Percentiles rank a stretch among this genome's conserved stretches.
These are phyloP conservation scores for Tubiluchus corallicola DNA, from an alignment of 2,888 invertebrate genomes.

Conservation along the genomic window DNA sequence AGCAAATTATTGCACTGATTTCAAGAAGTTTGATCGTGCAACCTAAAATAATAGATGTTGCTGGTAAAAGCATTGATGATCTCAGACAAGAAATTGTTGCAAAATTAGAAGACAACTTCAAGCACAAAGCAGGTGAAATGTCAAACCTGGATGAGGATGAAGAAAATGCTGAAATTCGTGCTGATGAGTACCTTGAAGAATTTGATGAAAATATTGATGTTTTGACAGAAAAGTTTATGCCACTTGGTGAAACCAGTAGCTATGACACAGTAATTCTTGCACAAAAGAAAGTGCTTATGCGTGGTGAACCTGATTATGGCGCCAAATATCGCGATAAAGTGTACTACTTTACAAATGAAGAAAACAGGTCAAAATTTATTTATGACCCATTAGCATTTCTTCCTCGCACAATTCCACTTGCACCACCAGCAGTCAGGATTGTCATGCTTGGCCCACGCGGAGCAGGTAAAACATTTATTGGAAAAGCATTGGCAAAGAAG, in stretches of 20 bases:
- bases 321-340: background rate
- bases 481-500: conserved; percentile 25
- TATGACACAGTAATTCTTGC: background rate
- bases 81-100: background rate
- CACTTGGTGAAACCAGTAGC: background rate
- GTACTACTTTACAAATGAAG: background rate
- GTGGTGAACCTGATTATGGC: background rate
- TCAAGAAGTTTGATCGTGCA: background rate
- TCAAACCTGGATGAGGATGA: background rate
- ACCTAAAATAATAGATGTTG: background rate
- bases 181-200: background rate
- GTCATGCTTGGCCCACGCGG: conserved; percentile 26
- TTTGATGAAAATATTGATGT: too few relatives aligned
- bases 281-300: background rate
- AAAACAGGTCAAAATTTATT: background rate
- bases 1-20: background rate
- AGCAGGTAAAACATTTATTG: conserved; percentile 27
- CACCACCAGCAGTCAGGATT: conserved; percentile 25
- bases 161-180: background rate
- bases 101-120: conserved; percentile 1
- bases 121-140: background rate
- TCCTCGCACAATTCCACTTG: background rate
- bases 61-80: background rate
- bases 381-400: background rate
- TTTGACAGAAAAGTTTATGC: too few relatives aligned